These are phyloP conservation scores for Aphis gossypii DNA, from an alignment of 1,140 invertebrate species.

Conservation along the genomic window DNA sequence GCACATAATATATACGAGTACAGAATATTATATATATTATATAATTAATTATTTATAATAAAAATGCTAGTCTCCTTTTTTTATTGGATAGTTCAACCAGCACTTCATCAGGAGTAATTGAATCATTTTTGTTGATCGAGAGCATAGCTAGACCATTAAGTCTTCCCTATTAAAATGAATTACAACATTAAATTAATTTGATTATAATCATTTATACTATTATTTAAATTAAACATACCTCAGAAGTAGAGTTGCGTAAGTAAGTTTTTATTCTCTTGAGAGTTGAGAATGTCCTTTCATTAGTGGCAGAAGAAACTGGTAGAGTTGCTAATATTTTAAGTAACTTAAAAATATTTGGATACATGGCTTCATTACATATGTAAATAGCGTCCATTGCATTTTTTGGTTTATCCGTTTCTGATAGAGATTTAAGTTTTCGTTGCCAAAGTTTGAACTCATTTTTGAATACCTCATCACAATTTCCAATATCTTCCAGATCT, in stretches of 20 bases:
- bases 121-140: neutral
- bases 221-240: neutral
- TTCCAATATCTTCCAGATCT: conserved; percentile 17
- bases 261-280: neutral
- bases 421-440: neutral
- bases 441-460: conserved; percentile 8
- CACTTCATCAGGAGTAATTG: neutral
- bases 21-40: too few relatives aligned
- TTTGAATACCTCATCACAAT: neutral
- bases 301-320: neutral
- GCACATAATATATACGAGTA: too few relatives aligned
- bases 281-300: conserved; percentile 9
- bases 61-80: too few relatives aligned
- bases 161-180: neutral
- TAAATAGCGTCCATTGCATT: conserved; percentile 3
- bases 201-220: neutral
- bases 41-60: too few relatives aligned
- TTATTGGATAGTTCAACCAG: neutral
- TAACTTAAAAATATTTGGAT: neutral
- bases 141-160: neutral
- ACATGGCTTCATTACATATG: neutral
- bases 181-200: neutral
- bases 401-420: neutral
- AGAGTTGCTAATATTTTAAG: neutral
- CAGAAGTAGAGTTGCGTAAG: neutral